Conservation (phyloP, 2,888 invertebrate species). For the Busseola fusca region DNA sequence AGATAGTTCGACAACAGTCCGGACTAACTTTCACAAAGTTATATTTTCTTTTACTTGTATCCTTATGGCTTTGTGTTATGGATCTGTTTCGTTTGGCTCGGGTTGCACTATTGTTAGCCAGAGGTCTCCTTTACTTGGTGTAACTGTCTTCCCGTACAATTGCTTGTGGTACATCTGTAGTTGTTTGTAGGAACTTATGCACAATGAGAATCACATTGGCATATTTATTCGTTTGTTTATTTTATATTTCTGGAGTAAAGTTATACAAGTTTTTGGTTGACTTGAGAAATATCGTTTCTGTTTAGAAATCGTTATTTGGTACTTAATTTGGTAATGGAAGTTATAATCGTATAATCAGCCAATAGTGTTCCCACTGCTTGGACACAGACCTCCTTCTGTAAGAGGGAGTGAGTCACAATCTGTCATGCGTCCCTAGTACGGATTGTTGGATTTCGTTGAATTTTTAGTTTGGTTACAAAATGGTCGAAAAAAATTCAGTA, state of each 20-base stretch:
- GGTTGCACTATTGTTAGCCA: constrained; percentile 26
- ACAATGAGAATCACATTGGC: constrained; percentile 55
- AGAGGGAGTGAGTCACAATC: too few relatives aligned
- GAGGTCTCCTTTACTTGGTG: constrained; percentile 66
- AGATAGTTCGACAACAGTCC: constrained; percentile 57
- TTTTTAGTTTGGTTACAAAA: too few relatives aligned
- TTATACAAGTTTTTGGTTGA: neutral
- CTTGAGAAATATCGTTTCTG: neutral
- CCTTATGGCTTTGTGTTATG: constrained; percentile 14
- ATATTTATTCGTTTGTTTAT: constrained; percentile 42
- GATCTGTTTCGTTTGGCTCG: constrained; percentile 22
- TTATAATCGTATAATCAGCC: too few relatives aligned
- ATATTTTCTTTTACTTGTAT: neutral
- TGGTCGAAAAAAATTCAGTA: neutral
- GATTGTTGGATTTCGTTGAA: too few relatives aligned
- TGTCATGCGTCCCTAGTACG: too few relatives aligned
- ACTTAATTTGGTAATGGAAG: too few relatives aligned
- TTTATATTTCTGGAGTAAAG: constrained; percentile 19
- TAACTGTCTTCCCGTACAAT: constrained; percentile 77
- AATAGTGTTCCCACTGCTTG: too few relatives aligned
- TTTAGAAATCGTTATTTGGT: neutral
- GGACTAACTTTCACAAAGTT: constrained; percentile 40
- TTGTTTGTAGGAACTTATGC: constrained; percentile 64
- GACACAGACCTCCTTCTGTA: too few relatives aligned
- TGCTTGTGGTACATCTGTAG: constrained; percentile 71